These are phyloP conservation scores for Channa argus DNA, from an alignment of 2,113 vertebrate genomes.

Conservation along the genomic window DNA sequence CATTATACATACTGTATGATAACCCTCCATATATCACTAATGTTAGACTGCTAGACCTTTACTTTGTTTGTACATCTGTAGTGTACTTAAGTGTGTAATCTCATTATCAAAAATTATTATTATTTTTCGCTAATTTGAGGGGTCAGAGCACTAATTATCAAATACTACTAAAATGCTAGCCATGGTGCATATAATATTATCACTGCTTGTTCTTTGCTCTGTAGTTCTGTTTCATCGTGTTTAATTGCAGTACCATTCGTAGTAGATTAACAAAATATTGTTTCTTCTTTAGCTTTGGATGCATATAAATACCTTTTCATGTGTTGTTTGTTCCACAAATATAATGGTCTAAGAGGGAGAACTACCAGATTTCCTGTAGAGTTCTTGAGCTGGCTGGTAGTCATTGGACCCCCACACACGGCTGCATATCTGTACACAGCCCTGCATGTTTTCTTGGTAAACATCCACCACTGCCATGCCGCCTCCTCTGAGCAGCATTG, in stretches of 20 bases:
- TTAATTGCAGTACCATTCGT: slow-evolving; percentile 24
- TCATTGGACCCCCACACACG: slow-evolving; percentile 58
- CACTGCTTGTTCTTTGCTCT: not conserved
- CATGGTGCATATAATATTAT: not conserved
- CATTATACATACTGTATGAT: slow-evolving; percentile 19
- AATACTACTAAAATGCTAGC: not conserved
- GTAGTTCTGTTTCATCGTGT: slow-evolving; percentile 6
- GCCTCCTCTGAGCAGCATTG: slow-evolving; percentile 56
- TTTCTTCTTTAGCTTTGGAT: slow-evolving; percentile 8
- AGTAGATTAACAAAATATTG: not conserved
- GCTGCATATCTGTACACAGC: slow-evolving; percentile 64
- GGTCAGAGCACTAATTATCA: too few relatives aligned
- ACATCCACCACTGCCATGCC: slow-evolving; percentile 62
- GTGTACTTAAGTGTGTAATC: slow-evolving; percentile 18
- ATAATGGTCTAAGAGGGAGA: slow-evolving; percentile 14
- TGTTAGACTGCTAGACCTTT: not conserved
- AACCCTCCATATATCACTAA: slow-evolving; percentile 20
- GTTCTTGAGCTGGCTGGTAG: slow-evolving; percentile 71
- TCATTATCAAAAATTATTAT: not conserved
- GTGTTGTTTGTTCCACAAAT: slow-evolving; percentile 19
- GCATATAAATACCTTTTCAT: slow-evolving; percentile 19
- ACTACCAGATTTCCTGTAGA: slow-evolving; percentile 30
- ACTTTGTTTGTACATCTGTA: not conserved
- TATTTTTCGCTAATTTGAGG: not conserved
- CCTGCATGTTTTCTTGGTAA: slow-evolving; percentile 81